Evolutionary conservation across 2,888 invertebrate genomes (phyloP).

Genomic region (Philaethria dido): DNA sequence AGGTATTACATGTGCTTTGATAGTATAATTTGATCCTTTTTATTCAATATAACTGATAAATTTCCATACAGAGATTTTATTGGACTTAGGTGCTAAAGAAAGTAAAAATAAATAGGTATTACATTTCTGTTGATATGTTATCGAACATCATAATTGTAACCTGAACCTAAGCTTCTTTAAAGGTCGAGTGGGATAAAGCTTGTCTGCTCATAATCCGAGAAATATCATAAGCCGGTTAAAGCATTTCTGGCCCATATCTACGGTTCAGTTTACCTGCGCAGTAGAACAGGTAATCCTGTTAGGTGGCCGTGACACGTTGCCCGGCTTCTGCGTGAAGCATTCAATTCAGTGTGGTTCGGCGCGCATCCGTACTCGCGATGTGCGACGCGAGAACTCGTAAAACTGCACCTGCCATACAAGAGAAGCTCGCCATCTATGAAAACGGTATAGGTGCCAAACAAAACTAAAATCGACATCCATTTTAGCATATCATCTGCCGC

Average conservation of each 20-base stretch:
- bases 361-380: slow-evolving; percentile 70
- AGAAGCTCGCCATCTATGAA: slow-evolving; percentile 81
- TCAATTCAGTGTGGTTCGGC: slow-evolving; percentile 60
- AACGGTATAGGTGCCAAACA: slow-evolving; percentile 66
- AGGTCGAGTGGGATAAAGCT: slow-evolving; percentile 51
- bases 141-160: slow-evolving; percentile 32
- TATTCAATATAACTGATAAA: too few relatives aligned
- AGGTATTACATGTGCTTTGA: too few relatives aligned
- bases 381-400: slow-evolving; percentile 73
- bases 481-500: slow-evolving; percentile 49
- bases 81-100: neutral
- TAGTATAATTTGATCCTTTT: too few relatives aligned
- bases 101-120: neutral
- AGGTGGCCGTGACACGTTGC: slow-evolving; percentile 81
- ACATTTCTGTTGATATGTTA: slow-evolving; percentile 1
- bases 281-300: slow-evolving; percentile 83
- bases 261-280: slow-evolving; percentile 73
- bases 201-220: slow-evolving; percentile 58
- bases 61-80: too few relatives aligned
- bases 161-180: slow-evolving; percentile 49
- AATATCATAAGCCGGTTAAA: slow-evolving; percentile 70
- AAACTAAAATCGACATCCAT: slow-evolving; percentile 31
- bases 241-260: slow-evolving; percentile 64
- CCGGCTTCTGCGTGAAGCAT: slow-evolving; percentile 75
- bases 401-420: slow-evolving; percentile 76